Conservation (phyloP, 2,888 invertebrate genomes). For the Lasioglossum pauxillum region DNA sequence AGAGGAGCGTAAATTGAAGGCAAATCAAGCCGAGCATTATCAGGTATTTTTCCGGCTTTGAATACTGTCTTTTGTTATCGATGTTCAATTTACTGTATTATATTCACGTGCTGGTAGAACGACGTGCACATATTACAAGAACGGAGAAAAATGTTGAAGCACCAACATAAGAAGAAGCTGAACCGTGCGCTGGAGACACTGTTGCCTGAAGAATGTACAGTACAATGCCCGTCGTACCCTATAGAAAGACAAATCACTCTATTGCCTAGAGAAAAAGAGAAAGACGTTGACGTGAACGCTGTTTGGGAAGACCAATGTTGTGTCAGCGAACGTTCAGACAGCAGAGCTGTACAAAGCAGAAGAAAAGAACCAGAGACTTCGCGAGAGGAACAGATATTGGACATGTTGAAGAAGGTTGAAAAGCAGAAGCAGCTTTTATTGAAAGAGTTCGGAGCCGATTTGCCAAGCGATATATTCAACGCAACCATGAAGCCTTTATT, state of each 20-base stretch:
- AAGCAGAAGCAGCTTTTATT: conserved; percentile 77
- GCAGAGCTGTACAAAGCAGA: conserved; percentile 13
- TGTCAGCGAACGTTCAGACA: conserved; percentile 28
- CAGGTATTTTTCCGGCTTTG: conserved; percentile 59
- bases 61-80: not conserved
- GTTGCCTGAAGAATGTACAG: conserved; percentile 25
- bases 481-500: conserved; percentile 77
- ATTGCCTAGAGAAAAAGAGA: conserved; percentile 58
- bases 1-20: conserved; percentile 78
- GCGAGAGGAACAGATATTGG: conserved; percentile 79
- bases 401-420: conserved; percentile 80
- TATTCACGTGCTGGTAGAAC: conserved; percentile 44
- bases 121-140: conserved; percentile 37
- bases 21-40: conserved; percentile 69
- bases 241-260: conserved; percentile 74
- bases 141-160: conserved; percentile 46
- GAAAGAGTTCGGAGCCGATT: conserved; percentile 78
- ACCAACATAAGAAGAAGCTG: conserved; percentile 79
- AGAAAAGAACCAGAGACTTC: conserved; percentile 66
- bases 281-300: conserved; percentile 32
- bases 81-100: not conserved
- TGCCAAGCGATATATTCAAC: conserved; percentile 79
- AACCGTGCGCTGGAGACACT: conserved; percentile 85
- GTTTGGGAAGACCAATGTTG: conserved; percentile 67
- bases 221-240: conserved; percentile 12